Conservation (phyloP, 1,140 invertebrate species). For the Bactericera cockerelli region DNA sequence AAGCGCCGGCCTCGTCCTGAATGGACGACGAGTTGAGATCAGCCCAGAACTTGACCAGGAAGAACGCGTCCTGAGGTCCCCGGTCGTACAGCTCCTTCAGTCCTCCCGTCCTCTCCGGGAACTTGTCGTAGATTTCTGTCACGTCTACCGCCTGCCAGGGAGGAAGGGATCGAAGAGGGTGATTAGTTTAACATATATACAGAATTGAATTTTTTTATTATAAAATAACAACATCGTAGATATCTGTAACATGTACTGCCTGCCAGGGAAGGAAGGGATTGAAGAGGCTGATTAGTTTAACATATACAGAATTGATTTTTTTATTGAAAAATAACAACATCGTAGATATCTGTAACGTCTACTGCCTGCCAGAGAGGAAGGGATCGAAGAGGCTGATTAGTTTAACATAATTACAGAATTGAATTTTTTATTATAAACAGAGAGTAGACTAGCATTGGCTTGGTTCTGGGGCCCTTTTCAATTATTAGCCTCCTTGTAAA, state of each 20-base stretch:
- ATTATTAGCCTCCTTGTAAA: too few species aligned
- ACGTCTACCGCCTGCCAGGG: slow-evolving; percentile 82
- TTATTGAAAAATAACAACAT: too few species aligned
- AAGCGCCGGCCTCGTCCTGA: slow-evolving; percentile 81
- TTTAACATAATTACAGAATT: too few species aligned
- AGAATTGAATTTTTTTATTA: too few species aligned
- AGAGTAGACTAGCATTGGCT: too few species aligned
- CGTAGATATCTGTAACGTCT: slow-evolving; percentile 94
- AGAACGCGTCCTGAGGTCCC: slow-evolving; percentile 95
- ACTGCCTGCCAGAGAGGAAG: slow-evolving; percentile 57
- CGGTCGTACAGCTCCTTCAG: slow-evolving; percentile 96
- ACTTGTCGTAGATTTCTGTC: slow-evolving; percentile 97
- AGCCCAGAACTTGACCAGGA: slow-evolving; percentile 99
- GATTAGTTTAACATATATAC: too few species aligned
- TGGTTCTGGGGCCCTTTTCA: too few species aligned
- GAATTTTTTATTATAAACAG: too few species aligned
- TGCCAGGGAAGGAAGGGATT: slow-evolving; percentile 33
- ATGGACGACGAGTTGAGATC: slow-evolving; percentile 88
- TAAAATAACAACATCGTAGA: too few species aligned
- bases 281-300: too few species aligned
- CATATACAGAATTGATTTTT: too few species aligned
- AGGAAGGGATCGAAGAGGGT: slow-evolving; percentile 19
- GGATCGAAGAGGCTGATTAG: slow-evolving; percentile 16
- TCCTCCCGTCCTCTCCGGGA: slow-evolving; percentile 95
- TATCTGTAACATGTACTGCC: slow-evolving; percentile 92